These are phyloP conservation scores for Eucriotettix oculatus DNA, from an alignment of 2,888 invertebrate species.

Conservation along the genomic window DNA sequence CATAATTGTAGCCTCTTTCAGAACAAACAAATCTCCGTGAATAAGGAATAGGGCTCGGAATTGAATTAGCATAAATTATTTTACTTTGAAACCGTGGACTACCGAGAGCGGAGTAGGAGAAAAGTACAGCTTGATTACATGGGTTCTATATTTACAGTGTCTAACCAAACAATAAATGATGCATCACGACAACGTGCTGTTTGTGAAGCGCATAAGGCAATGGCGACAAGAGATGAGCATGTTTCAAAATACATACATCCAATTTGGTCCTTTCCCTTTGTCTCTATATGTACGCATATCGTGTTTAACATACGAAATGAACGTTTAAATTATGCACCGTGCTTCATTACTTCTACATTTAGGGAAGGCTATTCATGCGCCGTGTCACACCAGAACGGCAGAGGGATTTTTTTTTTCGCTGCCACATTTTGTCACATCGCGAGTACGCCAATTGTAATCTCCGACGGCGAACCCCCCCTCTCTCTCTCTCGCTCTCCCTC, in stretches of 20 bases:
- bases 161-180: background rate
- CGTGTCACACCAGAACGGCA: background rate
- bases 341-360: constrained; percentile 10
- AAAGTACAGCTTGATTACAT: background rate
- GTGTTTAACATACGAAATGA: constrained; percentile 12
- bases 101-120: too few species aligned
- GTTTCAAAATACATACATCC: constrained; percentile 9
- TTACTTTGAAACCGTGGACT: background rate
- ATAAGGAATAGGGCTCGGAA: background rate
- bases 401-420: background rate
- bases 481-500: too few species aligned
- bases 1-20: background rate
- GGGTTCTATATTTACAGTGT: background rate
- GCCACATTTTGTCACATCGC: background rate
- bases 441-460: background rate
- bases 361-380: constrained; percentile 2
- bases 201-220: background rate
- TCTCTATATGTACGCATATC: constrained; percentile 3
- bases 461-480: background rate
- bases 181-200: background rate
- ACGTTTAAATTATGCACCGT: constrained; percentile 10
- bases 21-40: background rate
- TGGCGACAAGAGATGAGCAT: constrained; percentile 16
- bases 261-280: constrained; percentile 8
- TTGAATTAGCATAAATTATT: background rate